Conservation (phyloP, 2,113 vertebrate genomes). For the Hystrix cristata region DNA sequence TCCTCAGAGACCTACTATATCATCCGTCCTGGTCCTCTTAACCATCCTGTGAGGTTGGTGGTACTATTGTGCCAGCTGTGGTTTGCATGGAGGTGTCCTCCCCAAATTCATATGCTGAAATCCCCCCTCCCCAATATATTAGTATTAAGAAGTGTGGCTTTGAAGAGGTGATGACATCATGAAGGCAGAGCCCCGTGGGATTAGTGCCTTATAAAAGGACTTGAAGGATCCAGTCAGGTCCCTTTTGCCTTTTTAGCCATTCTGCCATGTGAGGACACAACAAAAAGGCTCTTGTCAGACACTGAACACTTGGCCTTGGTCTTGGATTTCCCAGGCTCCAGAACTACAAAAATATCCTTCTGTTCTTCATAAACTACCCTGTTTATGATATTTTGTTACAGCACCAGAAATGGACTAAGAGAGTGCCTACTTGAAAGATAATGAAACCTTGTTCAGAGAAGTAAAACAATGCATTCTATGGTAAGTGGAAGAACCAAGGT, state of each 20-base stretch:
- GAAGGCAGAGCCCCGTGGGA: neutral
- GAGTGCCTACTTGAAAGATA: neutral
- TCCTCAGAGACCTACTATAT: neutral
- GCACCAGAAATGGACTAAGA: neutral
- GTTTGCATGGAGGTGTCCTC: neutral
- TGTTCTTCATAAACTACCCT: neutral
- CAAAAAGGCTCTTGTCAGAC: neutral
- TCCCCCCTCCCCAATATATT: neutral
- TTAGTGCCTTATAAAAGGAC: neutral
- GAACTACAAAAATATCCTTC: neutral
- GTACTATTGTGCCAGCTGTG: neutral
- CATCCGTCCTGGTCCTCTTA: neutral
- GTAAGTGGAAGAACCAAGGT: neutral
- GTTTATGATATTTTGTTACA: neutral
- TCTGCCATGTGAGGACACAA: neutral
- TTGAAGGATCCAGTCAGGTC: no score
- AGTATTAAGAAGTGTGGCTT: neutral
- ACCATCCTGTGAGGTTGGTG: neutral
- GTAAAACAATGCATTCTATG: neutral
- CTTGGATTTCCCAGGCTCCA: neutral
- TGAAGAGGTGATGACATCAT: neutral
- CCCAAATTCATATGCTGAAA: neutral
- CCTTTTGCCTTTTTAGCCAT: neutral
- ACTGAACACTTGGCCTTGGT: neutral
- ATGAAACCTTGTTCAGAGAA: neutral